Percentiles rank a stretch among this genome's conserved stretches.
These are phyloP conservation scores for Drosophila lacicola DNA, from an alignment of 2,888 invertebrate species.

Conservation along the genomic window DNA sequence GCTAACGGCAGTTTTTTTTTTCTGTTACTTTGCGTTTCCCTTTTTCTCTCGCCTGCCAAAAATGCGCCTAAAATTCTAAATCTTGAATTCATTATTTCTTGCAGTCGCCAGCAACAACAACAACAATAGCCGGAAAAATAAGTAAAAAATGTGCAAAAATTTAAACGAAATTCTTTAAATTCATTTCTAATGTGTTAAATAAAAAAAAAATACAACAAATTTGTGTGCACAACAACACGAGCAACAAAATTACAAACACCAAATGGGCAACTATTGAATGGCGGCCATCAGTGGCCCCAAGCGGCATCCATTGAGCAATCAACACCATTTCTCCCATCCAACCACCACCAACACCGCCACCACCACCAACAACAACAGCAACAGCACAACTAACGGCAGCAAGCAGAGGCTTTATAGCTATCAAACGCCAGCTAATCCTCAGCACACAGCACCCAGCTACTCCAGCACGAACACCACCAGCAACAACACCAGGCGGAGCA, in stretches of 20 bases:
- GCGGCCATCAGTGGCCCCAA: slow-evolving; percentile 95
- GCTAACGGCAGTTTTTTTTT: slow-evolving; percentile 68
- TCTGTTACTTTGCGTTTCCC: slow-evolving; percentile 8
- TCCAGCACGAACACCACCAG: slow-evolving; percentile 14
- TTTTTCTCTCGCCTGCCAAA: slow-evolving; percentile 38
- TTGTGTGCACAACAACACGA: slow-evolving; percentile 22
- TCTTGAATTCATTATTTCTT: slow-evolving; percentile 21
- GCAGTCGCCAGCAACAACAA: slow-evolving; percentile 33
- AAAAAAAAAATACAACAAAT: slow-evolving; percentile 11
- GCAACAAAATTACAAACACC: slow-evolving; percentile 34
- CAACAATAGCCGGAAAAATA: slow-evolving; percentile 9
- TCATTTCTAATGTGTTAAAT: slow-evolving; percentile 48
- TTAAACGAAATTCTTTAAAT: slow-evolving; percentile 30
- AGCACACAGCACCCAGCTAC: slow-evolving; percentile 38
- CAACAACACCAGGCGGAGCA: slow-evolving; percentile 12
- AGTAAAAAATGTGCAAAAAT: slow-evolving; percentile 19
- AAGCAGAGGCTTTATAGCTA: slow-evolving; percentile 38
- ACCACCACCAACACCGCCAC: slow-evolving; percentile 35
- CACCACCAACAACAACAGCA: slow-evolving; percentile 14
- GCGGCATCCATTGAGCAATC: slow-evolving; percentile 87
- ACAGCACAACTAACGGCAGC: slow-evolving; percentile 24
- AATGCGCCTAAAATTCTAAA: slow-evolving; percentile 63
- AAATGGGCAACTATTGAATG: slow-evolving; percentile 86
- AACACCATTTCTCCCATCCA: slow-evolving; percentile 74
- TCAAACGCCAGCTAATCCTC: slow-evolving; percentile 46